Evolutionary conservation across 2,797 vertebrate genomes (phyloP).

Genomic region (Hippoglossus hippoglossus): DNA sequence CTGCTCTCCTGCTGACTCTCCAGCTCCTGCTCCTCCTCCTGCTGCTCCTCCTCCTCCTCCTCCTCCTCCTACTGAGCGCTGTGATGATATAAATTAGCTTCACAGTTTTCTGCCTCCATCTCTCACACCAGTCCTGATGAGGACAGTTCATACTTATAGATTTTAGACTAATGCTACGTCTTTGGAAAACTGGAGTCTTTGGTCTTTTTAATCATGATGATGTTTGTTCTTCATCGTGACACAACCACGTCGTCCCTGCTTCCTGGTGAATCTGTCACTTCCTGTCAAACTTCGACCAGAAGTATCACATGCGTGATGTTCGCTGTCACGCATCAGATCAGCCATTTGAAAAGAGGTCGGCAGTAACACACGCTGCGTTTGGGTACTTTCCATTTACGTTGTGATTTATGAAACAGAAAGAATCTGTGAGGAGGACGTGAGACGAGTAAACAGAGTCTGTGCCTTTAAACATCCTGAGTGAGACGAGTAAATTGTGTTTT

Average conservation of each 20-base stretch:
- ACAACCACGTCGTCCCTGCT: too few species aligned
- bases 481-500: constrained; percentile 14
- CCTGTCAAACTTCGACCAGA: too few species aligned
- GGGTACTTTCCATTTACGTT: background rate
- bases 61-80: background rate
- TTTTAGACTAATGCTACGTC: background rate
- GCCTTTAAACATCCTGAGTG: background rate
- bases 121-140: accelerated
- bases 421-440: background rate
- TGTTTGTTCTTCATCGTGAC: too few species aligned
- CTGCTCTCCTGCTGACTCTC: constrained; percentile 2
- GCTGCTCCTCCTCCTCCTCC: too few species aligned
- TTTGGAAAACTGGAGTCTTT: too few species aligned
- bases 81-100: background rate
- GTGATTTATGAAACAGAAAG: background rate
- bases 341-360: too few species aligned
- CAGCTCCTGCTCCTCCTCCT: background rate
- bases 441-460: background rate
- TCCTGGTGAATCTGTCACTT: too few species aligned
- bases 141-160: background rate
- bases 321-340: too few species aligned
- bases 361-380: too few species aligned
- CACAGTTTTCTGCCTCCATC: background rate
- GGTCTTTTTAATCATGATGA: too few species aligned
- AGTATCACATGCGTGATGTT: too few species aligned